A percentile compares a stretch with the other conserved stretches of the same genome.
These are phyloP conservation scores for Bombus superbus DNA, from an alignment of 1,140 invertebrate species.

Conservation along the genomic window DNA sequence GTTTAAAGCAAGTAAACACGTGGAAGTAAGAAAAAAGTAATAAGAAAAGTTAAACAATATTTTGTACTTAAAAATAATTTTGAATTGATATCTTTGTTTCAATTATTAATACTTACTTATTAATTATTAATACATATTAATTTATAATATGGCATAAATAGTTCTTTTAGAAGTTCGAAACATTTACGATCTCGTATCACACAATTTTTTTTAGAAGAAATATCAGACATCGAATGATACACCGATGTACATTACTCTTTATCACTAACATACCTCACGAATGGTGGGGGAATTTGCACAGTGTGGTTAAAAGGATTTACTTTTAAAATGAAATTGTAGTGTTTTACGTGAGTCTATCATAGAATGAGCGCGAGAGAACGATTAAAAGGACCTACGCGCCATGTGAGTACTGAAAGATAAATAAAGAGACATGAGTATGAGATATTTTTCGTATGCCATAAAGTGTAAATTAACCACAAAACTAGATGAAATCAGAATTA, in stretches of 20 bases:
- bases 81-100: background rate
- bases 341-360: slow-evolving; percentile 1
- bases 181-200: background rate
- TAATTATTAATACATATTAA: background rate
- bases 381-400: background rate
- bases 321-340: slow-evolving; percentile 11
- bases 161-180: background rate
- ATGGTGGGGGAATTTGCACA: slow-evolving; percentile 3
- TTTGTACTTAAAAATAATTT: background rate
- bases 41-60: background rate
- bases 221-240: background rate
- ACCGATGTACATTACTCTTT: background rate
- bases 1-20: background rate
- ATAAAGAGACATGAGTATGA: background rate
- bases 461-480: too few species aligned
- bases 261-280: background rate
- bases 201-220: background rate
- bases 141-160: background rate
- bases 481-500: too few species aligned
- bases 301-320: slow-evolving; percentile 9
- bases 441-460: background rate
- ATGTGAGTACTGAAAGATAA: slow-evolving; percentile 34
- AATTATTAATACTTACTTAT: background rate
- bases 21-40: background rate
- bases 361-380: slow-evolving; percentile 9